Conservation (phyloP, 2,797 vertebrate species). For the Parauchenoglanis punctatus region DNA sequence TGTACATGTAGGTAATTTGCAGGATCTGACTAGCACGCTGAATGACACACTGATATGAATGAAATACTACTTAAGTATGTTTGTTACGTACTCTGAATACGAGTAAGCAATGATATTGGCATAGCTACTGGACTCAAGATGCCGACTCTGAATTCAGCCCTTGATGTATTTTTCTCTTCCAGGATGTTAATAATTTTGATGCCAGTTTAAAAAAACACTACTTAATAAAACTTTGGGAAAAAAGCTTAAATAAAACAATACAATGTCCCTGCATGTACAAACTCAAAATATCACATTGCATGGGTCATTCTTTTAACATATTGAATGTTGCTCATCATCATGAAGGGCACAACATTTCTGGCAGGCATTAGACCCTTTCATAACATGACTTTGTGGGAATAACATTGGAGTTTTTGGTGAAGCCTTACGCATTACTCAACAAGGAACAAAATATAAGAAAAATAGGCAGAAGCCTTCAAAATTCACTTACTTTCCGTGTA, state of each 20-base stretch:
- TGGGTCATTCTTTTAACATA: neutral
- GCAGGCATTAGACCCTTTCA: neutral
- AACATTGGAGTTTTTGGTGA: neutral
- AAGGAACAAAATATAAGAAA: neutral
- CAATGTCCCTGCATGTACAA: neutral
- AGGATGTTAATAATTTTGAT: neutral
- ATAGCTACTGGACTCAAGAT: neutral
- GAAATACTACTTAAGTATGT: neutral
- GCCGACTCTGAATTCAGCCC: neutral
- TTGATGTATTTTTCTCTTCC: neutral
- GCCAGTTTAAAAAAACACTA: neutral
- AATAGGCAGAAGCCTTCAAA: neutral
- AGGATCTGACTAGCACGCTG: neutral
- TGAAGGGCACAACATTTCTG: neutral
- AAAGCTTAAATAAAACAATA: neutral
- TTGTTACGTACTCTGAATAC: neutral
- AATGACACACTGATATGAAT: neutral
- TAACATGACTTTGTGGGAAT: neutral
- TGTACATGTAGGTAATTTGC: neutral
- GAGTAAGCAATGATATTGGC: neutral
- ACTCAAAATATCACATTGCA: neutral
- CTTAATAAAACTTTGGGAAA: neutral
- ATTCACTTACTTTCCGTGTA: neutral
- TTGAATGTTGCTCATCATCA: neutral
- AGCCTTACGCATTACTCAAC: neutral